Conservation (phyloP, 2,888 invertebrate genomes). For the Harpalus rubripes region DNA sequence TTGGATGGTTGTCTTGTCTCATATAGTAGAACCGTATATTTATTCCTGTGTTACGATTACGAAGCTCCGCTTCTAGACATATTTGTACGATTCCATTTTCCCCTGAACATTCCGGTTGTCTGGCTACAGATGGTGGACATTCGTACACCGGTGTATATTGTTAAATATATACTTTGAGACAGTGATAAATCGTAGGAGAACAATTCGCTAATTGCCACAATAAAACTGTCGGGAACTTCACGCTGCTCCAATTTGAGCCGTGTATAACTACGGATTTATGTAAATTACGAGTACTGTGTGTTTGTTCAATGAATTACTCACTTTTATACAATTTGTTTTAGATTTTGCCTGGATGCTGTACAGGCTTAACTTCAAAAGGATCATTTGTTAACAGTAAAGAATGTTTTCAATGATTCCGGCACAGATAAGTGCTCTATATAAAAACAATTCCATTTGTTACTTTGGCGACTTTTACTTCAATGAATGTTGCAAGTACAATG, state of each 20-base stretch:
- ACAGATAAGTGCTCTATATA: too few relatives aligned
- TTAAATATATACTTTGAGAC: slow-evolving; percentile 56
- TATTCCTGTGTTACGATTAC: not conserved
- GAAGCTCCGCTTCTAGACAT: not conserved
- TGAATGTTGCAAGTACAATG: too few relatives aligned
- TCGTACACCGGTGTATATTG: slow-evolving; percentile 54
- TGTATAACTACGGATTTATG: slow-evolving; percentile 53
- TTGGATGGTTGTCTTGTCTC: too few relatives aligned
- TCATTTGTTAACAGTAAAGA: too few relatives aligned
- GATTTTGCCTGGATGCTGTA: not conserved
- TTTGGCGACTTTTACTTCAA: too few relatives aligned
- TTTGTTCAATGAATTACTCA: slow-evolving; percentile 21
- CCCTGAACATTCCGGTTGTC: not conserved
- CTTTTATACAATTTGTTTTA: slow-evolving; percentile 9
- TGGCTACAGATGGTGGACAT: slow-evolving; percentile 50
- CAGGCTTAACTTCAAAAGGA: too few relatives aligned
- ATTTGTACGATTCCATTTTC: not conserved
- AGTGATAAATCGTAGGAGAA: slow-evolving; percentile 46
- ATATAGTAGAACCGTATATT: not conserved
- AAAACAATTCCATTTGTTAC: too few relatives aligned
- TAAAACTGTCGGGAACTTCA: slow-evolving; percentile 51
- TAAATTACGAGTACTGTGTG: slow-evolving; percentile 20
- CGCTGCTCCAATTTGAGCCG: slow-evolving; percentile 1
- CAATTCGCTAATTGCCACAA: slow-evolving; percentile 59
- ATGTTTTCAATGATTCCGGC: too few relatives aligned